Percentiles rank a stretch among this genome's conserved stretches.
Evolutionary conservation across 2,113 vertebrate species (phyloP).

Genomic region (Nannobrachium achirus): DNA sequence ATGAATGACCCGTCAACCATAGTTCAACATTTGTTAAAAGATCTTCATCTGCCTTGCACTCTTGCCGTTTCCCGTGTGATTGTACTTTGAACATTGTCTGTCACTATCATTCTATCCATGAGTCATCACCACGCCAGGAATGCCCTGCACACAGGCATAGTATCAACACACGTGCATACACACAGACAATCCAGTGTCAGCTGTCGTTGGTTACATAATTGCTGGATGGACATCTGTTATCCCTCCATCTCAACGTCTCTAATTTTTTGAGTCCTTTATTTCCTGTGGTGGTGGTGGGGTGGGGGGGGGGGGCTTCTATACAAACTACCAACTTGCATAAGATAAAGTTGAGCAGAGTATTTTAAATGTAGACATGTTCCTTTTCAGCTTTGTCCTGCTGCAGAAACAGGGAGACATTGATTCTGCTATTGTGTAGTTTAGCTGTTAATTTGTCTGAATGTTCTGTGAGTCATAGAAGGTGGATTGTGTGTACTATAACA

Average conservation of each 20-base stretch:
- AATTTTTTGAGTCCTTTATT: background rate
- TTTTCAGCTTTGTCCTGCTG: constrained; percentile 5
- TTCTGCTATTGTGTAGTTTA: constrained; percentile 16
- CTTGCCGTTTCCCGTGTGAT: too few relatives aligned
- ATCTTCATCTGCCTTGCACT: too few relatives aligned
- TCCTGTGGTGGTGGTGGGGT: background rate
- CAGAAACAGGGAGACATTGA: constrained; percentile 26
- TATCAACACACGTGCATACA: constrained; percentile 2
- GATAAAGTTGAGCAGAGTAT: background rate
- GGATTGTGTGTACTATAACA: constrained; percentile 14
- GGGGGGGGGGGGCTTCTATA: background rate
- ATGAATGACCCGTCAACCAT: too few relatives aligned
- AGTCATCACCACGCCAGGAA: too few relatives aligned
- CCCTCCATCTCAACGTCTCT: constrained; percentile 1
- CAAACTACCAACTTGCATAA: background rate
- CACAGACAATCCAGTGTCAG: background rate
- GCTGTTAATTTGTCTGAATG: constrained; percentile 22
- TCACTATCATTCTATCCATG: too few relatives aligned
- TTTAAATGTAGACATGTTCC: constrained; percentile 6
- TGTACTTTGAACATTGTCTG: too few relatives aligned
- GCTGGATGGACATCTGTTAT: constrained; percentile 22
- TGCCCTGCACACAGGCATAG: too few relatives aligned
- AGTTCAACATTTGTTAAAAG: too few relatives aligned
- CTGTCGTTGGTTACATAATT: constrained; percentile 26
- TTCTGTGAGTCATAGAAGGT: constrained; percentile 13